These are phyloP conservation scores for Vanacampus margaritifer DNA, from an alignment of 2,113 vertebrate species.

Conservation along the genomic window DNA sequence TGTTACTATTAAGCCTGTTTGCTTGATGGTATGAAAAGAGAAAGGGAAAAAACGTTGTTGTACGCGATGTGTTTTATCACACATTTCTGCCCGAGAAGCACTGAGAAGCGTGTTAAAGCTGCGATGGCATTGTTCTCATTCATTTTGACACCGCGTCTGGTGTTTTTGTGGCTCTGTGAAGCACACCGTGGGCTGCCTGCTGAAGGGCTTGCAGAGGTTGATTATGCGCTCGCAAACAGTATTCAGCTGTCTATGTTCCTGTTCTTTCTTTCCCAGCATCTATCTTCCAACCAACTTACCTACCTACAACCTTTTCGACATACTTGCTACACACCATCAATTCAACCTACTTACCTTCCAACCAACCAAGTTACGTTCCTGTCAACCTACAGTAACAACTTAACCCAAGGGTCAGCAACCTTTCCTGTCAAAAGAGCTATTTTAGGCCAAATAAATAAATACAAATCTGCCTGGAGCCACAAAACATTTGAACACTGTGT, in stretches of 20 bases:
- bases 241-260: not conserved
- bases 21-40: slow-evolving; percentile 7
- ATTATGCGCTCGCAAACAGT: not conserved
- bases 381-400: too few species aligned
- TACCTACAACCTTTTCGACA: not conserved
- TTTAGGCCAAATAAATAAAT: too few species aligned
- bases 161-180: slow-evolving; percentile 20
- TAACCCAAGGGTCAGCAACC: too few species aligned
- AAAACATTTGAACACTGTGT: too few species aligned
- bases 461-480: too few species aligned
- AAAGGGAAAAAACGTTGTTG: not conserved
- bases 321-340: too few species aligned
- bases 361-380: too few species aligned
- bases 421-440: too few species aligned
- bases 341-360: too few species aligned
- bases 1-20: slow-evolving; percentile 18
- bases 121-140: slow-evolving; percentile 12
- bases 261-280: not conserved
- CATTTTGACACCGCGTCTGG: slow-evolving; percentile 36
- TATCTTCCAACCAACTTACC: not conserved
- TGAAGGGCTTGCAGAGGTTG: not conserved
- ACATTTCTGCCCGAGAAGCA: slow-evolving; percentile 2
- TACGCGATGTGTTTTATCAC: not conserved
- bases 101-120: slow-evolving; percentile 7
- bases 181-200: not conserved